phyloP scores from a whole-genome alignment of 2,113 vertebrate genomes.

The Chroicocephalus ridibundus region DNA sequence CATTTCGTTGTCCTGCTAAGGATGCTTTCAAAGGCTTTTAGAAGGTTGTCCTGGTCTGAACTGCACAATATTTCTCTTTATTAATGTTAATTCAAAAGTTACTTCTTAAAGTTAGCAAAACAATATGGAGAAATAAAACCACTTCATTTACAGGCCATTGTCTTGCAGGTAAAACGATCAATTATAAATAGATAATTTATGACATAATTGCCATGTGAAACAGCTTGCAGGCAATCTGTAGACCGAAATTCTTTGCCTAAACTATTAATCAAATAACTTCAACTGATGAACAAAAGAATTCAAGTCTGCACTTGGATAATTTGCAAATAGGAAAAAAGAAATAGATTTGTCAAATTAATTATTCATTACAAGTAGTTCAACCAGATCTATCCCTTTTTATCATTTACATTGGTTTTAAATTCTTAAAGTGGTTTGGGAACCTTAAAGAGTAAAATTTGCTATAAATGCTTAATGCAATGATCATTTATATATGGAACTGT shows the following conservation, averaged over 20 bases:
- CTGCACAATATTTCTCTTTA: neutral
- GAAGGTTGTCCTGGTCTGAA: neutral
- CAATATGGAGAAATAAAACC: neutral
- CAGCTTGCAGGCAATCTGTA: neutral
- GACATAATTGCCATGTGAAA: neutral
- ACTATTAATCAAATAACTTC: conserved; percentile 27
- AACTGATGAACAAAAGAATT: conserved; percentile 43
- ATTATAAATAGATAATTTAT: neutral
- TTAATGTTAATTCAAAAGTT: neutral
- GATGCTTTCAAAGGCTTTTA: neutral
- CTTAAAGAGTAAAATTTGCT: conserved; percentile 28
- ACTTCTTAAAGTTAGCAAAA: neutral
- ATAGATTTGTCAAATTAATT: conserved; percentile 66
- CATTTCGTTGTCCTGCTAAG: neutral
- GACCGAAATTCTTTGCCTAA: neutral
- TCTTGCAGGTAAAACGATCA: neutral
- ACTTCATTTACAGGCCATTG: neutral
- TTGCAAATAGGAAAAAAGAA: conserved; percentile 59
- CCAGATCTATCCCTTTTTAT: conserved; percentile 44
- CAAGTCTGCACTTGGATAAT: conserved; percentile 28
- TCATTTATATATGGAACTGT: conserved; percentile 38
- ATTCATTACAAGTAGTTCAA: conserved; percentile 47
- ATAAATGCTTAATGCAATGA: conserved; percentile 53
- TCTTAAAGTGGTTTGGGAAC: conserved; percentile 62
- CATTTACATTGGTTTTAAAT: conserved; percentile 58